Base-by-base conservation (phyloP, 1,140 invertebrate genomes). In the Drosophila setifemur region DNA sequence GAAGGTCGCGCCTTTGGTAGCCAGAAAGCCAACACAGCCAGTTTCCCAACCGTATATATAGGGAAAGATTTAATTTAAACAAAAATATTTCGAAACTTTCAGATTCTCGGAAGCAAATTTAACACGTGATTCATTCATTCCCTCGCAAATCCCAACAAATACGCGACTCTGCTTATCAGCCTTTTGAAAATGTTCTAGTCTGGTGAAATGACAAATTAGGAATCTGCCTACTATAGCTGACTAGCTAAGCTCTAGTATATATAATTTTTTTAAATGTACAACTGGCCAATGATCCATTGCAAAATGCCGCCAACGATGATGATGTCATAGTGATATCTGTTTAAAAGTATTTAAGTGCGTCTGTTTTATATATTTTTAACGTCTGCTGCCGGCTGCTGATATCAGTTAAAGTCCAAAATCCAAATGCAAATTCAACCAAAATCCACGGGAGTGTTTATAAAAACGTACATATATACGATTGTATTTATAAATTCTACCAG, bases 401-500 rank as follows among this genome's bases (percentile, higher is more conserved):
- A 69, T 25, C 45, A 52, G 33, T 55, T 57, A 44, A 68, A 29
- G 77, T 82, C 29, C 77, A 82, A 82, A 82, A 54, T 82, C 73
- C 72, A 69, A 69, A 69, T 48, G 50, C 37, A 28, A 69, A 68
- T 69, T 48, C 12, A 33, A 61, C 11, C 14, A 21, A 31, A 54
- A 52, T 9, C n/a, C 40, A 2, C n/a, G 1, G 16, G 3, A 31
- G 8, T 68, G 28, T 68, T 67, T 54, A 43, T 31, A 45, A 26
- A 45, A 33, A 16, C 19, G 3, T 60, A 12, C 25, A 26, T 14
- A 39, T 25, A 26, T 23, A 26, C 9, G 4, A 23, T 16, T 39
- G 14, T 33, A 3, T 37, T 16, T 54, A 47, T 19, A 29, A 11
- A 16, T n/a, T 0, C 6, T 9, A 11, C 3, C 26, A 19, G 31